Conservation (phyloP, 2,888 invertebrate genomes). For the Heliconius cydno region DNA sequence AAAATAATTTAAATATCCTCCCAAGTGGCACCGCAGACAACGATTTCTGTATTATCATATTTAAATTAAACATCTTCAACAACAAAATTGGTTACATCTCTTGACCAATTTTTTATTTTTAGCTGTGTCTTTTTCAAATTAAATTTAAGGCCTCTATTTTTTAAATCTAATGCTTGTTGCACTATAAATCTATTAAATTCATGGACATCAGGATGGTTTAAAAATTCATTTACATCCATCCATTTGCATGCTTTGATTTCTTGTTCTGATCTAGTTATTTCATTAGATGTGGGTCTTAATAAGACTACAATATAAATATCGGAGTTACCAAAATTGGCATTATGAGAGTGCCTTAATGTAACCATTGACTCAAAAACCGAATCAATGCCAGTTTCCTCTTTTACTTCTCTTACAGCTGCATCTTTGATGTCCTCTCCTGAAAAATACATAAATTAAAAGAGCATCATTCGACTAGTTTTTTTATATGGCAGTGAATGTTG, state of each 20-base stretch:
- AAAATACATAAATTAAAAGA: neutral
- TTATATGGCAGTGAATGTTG: too few relatives aligned
- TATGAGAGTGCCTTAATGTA: constrained; percentile 90
- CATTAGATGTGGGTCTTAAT: constrained; percentile 85
- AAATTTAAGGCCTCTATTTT: constrained; percentile 84
- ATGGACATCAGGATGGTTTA: constrained; percentile 88
- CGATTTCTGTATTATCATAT: neutral
- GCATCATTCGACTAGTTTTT: too few relatives aligned
- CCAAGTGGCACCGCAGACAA: too few relatives aligned
- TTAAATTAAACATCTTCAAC: constrained; percentile 16
- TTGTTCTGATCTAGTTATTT: constrained; percentile 87
- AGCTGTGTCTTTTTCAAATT: constrained; percentile 76
- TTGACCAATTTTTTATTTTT: constrained; percentile 35
- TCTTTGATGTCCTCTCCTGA: constrained; percentile 91
- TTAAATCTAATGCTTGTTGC: constrained; percentile 86
- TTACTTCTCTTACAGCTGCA: constrained; percentile 93
- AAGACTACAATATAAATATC: constrained; percentile 93
- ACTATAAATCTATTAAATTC: constrained; percentile 88
- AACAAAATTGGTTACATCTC: constrained; percentile 20
- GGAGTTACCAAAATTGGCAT: constrained; percentile 90
- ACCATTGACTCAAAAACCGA: constrained; percentile 90
- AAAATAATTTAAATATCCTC: too few relatives aligned
- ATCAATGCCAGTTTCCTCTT: constrained; percentile 94
- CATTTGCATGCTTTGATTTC: constrained; percentile 92
- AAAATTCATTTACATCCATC: constrained; percentile 91